phyloP scores from a whole-genome alignment of 2,113 vertebrate genomes.

The Pterocles gutturalis region DNA sequence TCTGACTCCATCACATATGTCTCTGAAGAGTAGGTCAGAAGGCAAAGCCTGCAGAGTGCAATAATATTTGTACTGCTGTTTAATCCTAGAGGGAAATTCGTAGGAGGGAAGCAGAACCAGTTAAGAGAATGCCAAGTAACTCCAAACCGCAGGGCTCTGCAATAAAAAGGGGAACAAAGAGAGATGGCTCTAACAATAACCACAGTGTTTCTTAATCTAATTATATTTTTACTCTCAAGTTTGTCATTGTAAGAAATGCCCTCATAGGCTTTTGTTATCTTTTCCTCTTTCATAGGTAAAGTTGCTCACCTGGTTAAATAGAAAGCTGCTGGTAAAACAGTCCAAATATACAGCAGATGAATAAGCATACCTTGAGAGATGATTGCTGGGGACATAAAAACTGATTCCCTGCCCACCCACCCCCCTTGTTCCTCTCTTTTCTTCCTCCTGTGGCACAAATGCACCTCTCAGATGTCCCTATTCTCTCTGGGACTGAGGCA shows the following conservation, averaged over 20 bases:
- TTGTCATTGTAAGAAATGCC: neutral
- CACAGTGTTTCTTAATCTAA: conserved; percentile 32
- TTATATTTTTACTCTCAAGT: neutral
- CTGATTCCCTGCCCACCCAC: neutral
- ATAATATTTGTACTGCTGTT: conserved; percentile 47
- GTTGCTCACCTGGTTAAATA: conserved; percentile 37
- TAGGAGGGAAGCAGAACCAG: neutral
- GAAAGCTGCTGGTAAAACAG: neutral
- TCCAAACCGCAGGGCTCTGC: neutral
- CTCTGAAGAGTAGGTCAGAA: conserved; percentile 41
- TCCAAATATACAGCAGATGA: conserved; percentile 22
- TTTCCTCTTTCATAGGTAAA: conserved; percentile 15
- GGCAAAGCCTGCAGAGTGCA: conserved; percentile 35
- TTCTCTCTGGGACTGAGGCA: neutral
- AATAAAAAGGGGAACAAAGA: conserved; percentile 20
- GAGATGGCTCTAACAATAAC: conserved; percentile 9
- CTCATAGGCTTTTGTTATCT: neutral
- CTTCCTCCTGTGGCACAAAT: neutral
- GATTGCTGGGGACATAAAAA: neutral
- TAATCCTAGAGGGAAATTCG: conserved; percentile 16
- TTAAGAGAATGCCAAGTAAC: conserved; percentile 36
- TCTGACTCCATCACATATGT: conserved; percentile 1
- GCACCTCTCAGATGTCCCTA: neutral
- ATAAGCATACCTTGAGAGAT: neutral
- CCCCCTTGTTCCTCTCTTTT: neutral